Evolutionary conservation across 2,113 vertebrate genomes (phyloP), one percentile per base, ranked within the genome.

Genomic region (Axis porcinus): DNA sequence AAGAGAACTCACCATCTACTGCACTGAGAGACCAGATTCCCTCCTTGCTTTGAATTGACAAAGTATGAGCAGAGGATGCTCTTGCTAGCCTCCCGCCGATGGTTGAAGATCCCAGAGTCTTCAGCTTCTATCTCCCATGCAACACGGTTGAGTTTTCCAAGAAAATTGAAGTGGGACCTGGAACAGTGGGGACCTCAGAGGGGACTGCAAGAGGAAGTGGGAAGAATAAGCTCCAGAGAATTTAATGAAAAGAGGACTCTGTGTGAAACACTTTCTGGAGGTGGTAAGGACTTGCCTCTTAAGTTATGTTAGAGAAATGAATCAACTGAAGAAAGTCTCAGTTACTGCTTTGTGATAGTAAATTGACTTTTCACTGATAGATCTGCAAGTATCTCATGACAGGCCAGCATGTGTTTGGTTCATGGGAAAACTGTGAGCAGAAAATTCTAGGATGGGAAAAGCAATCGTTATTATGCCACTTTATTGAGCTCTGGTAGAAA

Each of bases 21-120:
- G 1, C 7, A 16, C 0, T 16, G 36, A 28, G 7, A 27, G 67
- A 55, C 55, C 47, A 45, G 57, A 1, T 12, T 7, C 6, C 3
- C 33, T 12, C 15, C 30, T 19, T 36, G 19, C 64, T 76, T 4
- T 3, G 25, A 94, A 58, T 27, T 50, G 81, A 45, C 28, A 15
- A 28, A 33, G 25, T 30, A 23, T 55, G 21, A 70, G 4, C 45
- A 55, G 78, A 58, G 40, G 33, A 4, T 21, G 7, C 7, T 33
- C 5, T 6, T 21, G 1, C 36, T 30, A 57, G 40, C 16, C 27
- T 23, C 47, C 33, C 16, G 27, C 57, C 21, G 76, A 55, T 30
- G n/a, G 11, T 52, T 74, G 62, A 93, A 88, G 43, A 50, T 43
- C 40, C 58, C 15, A 21, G 14, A 23, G 2, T 1, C 54, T 64